phyloP scores from a whole-genome alignment of 2,113 vertebrate genomes.

The Anarhynchus alexandrinus region DNA sequence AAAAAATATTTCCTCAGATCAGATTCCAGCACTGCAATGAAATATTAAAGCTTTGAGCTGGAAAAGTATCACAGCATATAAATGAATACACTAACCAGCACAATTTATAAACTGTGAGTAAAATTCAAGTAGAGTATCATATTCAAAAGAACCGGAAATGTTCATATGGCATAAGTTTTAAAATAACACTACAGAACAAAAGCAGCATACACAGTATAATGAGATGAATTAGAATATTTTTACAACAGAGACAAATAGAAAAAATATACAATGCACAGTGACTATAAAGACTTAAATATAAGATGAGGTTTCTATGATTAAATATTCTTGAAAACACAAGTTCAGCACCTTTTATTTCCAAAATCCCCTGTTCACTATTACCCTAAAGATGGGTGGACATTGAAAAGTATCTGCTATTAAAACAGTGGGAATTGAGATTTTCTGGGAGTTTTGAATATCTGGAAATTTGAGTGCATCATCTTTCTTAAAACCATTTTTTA shows the following conservation, averaged over 20 bases:
- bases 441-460: neutral
- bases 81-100: constrained; percentile 6
- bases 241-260: neutral
- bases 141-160: neutral
- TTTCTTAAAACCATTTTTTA: neutral
- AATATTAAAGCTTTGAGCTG: constrained; percentile 24
- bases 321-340: neutral
- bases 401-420: neutral
- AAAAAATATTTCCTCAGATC: constrained; percentile 1
- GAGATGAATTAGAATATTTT: neutral
- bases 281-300: neutral
- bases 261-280: neutral
- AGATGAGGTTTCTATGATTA: neutral
- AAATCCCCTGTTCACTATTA: neutral
- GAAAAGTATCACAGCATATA: neutral
- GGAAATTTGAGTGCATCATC: neutral
- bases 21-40: neutral
- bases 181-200: neutral
- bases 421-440: neutral
- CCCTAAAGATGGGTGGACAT: neutral
- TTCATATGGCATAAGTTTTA: neutral
- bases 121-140: neutral
- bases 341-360: neutral
- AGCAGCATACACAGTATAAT: neutral
- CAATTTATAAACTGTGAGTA: constrained; percentile 6